These are phyloP conservation scores for Cyphomyrus discorhynchus DNA, from an alignment of 2,113 vertebrate species.

Conservation along the genomic window DNA sequence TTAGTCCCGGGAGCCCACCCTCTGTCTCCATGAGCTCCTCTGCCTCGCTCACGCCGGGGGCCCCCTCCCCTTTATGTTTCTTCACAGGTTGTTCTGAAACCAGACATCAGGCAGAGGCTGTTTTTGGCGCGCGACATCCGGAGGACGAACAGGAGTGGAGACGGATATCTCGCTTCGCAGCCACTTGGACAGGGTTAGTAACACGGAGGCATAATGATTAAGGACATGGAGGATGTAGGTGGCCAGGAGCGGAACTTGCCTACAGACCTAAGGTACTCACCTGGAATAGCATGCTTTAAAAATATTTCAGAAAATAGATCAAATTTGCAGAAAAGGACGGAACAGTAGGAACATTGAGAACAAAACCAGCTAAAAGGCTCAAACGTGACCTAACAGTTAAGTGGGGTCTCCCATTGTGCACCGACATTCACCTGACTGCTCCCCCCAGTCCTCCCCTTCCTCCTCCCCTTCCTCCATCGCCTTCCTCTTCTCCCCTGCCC, in stretches of 20 bases:
- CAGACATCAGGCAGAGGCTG: not conserved
- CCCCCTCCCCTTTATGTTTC: constrained; percentile 59
- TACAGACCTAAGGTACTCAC: not conserved
- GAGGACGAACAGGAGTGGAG: not conserved
- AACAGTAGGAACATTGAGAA: not conserved
- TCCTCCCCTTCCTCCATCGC: constrained; percentile 63
- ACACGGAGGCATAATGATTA: not conserved
- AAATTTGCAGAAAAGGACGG: not conserved
- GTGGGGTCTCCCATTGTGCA: not conserved
- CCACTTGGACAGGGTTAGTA: not conserved
- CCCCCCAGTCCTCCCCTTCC: constrained; percentile 70
- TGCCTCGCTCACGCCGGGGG: constrained; percentile 11
- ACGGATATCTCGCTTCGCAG: not conserved
- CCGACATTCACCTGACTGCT: constrained; percentile 62
- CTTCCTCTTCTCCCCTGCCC: constrained; percentile 67
- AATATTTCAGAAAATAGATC: not conserved
- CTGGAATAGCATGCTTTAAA: not conserved
- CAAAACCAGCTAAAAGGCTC: not conserved
- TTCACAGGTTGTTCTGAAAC: constrained; percentile 66
- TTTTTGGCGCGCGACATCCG: not conserved
- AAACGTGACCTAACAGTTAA: not conserved
- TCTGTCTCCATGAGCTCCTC: constrained; percentile 64
- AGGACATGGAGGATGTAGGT: not conserved
- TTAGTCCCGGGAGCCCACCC: constrained; percentile 55
- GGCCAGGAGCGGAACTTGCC: not conserved